Conservation (phyloP, 2,113 vertebrate species). For the Capreolus pygargus region DNA sequence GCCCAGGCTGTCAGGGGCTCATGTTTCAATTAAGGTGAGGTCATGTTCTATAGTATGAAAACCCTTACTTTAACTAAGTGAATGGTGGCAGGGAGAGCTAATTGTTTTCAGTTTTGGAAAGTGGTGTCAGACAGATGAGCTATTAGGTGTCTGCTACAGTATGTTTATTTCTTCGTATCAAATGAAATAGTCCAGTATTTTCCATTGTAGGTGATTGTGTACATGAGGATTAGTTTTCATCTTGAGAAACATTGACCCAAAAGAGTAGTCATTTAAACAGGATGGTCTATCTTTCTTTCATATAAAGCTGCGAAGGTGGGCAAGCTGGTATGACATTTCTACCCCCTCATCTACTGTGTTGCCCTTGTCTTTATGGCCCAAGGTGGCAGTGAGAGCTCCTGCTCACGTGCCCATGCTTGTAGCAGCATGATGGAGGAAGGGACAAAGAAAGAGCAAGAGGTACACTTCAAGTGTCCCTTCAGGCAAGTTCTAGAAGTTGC, state of each 20-base stretch:
- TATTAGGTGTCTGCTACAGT: background rate
- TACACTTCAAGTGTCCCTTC: background rate
- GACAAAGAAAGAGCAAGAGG: background rate
- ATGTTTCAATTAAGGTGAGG: background rate
- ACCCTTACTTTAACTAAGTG: background rate
- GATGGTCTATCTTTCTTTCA: background rate
- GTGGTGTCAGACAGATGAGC: background rate
- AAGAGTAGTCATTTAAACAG: background rate
- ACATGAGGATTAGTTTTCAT: background rate
- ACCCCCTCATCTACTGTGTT: background rate
- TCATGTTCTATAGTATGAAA: background rate
- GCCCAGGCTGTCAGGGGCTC: background rate
- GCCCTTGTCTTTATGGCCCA: background rate
- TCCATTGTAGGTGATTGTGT: background rate
- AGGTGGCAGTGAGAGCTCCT: background rate
- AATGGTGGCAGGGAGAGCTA: background rate
- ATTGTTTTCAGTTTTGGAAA: background rate
- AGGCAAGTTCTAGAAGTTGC: background rate
- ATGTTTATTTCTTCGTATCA: conserved; percentile 6
- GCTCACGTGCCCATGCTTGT: background rate
- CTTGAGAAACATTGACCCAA: background rate
- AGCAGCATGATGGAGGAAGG: background rate
- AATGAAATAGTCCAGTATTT: background rate
- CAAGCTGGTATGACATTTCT: background rate
- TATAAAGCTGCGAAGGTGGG: background rate